Evolutionary conservation across 1,140 invertebrate genomes (phyloP), one percentile per base, ranked within the genome.

Genomic region (Drosophila athabasca): DNA sequence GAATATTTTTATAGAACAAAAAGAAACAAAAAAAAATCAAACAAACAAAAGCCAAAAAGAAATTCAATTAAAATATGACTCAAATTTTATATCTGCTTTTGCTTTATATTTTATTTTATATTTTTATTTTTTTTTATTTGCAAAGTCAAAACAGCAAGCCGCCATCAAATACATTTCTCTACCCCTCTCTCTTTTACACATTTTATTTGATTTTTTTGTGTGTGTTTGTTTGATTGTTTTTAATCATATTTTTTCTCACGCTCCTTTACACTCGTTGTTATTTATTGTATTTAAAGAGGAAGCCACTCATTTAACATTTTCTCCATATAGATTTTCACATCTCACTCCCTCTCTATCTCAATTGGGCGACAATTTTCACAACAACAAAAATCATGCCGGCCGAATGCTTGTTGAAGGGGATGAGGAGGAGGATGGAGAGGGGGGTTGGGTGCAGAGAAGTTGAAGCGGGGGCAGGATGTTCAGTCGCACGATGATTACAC

Each of bases 291-390:
- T 83, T 49, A 76, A 81, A 70, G 73, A 84, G 81, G 82, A 84
- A 84, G 62, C 68, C 80, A 76, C 68, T 81, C 73, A 77, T 84
- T 84, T 85, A 83, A 73, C 58, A 76, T 73, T 65, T 74, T 60
- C 53, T 73, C 58, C 62, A 55, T 80, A 51, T 80, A 51, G 44
- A 70, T 79, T 74, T 74, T 66, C 50, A 62, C 53, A 62, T 46
- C 31, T 19, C 8, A 22, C 31, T 22, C 7, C 22, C 31, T 55
- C 53, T 46, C 19, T 50, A 17, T 19, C 48, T 58, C 66, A 69
- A 67, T 67, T 68, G 65, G 22, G 31, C 43, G 43, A 68, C 62
- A 64, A 66, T 65, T 72, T 78, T 67, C 45, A 52, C 46, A 58
- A 52, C 65, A 76, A 65, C 52, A 76, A 75, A 51, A 70, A 71